phyloP scores from a whole-genome alignment of 2,113 vertebrate species.

The Eubucco bourcierii region DNA sequence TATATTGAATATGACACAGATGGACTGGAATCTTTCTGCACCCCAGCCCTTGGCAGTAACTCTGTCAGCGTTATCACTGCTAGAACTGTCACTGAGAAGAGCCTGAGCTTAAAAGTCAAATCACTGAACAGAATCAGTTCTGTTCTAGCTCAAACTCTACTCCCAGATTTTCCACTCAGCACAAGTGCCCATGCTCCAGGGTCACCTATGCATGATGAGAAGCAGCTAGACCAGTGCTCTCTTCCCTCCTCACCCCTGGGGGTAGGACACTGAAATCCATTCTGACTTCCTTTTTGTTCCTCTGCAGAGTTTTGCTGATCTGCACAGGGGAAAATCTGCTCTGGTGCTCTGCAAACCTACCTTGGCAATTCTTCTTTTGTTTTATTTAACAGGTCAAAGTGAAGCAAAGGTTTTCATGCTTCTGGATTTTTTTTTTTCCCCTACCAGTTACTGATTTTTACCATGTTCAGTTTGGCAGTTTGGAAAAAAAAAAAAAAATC shows the following conservation, averaged over 20 bases:
- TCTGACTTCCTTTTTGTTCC: fast-evolving
- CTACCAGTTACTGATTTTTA: conserved; percentile 84
- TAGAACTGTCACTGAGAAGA: no score
- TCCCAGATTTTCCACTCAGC: no score
- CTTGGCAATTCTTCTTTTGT: neutral
- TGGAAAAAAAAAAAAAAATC: neutral
- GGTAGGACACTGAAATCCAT: neutral
- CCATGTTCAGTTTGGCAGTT: conserved; percentile 92
- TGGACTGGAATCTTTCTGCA: no score
- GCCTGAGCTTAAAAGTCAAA: no score
- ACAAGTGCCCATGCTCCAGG: no score
- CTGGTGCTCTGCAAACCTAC: neutral
- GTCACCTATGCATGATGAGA: neutral
- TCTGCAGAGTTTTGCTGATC: neutral
- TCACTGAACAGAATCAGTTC: no score
- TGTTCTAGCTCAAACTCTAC: no score
- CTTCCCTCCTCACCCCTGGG: neutral
- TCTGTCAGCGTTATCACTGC: no score
- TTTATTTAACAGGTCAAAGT: neutral
- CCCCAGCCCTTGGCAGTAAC: no score
- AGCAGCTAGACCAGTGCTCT: neutral
- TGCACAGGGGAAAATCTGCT: neutral
- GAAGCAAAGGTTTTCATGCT: neutral
- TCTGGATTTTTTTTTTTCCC: neutral
- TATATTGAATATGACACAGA: no score